These are phyloP conservation scores for Heliconius charithonia DNA, from an alignment of 2,888 invertebrate genomes.

Conservation along the genomic window DNA sequence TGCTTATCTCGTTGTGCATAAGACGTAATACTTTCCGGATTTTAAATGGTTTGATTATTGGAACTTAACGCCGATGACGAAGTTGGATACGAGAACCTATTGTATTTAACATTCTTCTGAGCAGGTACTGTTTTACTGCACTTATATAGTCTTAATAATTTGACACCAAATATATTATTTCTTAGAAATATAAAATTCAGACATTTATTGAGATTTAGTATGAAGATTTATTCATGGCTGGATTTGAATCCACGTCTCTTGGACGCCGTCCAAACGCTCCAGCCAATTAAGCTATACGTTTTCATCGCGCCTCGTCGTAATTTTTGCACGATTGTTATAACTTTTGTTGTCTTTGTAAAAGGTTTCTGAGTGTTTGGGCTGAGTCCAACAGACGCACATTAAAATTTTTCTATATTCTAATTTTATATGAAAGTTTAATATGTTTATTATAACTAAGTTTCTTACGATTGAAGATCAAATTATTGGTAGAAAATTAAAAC, in stretches of 20 bases:
- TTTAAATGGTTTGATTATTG: no score
- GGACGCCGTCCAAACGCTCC: neutral
- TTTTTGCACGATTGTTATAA: slow-evolving; percentile 1
- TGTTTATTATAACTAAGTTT: neutral
- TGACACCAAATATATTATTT: neutral
- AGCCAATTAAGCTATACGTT: slow-evolving; percentile 10
- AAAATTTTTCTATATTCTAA: neutral
- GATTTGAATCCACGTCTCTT: slow-evolving; percentile 11
- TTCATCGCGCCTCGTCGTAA: neutral
- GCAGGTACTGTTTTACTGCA: neutral
- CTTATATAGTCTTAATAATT: neutral
- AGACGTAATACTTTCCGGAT: no score
- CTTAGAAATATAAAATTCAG: neutral
- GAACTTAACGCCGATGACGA: no score
- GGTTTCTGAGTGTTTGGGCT: neutral
- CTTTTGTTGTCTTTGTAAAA: neutral
- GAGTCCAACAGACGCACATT: neutral
- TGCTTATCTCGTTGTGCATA: neutral
- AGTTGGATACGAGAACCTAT: no score
- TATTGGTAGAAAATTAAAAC: neutral
- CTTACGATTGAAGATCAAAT: neutral
- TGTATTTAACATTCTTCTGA: neutral
- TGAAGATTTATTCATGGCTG: slow-evolving; percentile 7
- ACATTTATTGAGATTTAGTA: neutral
- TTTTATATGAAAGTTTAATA: neutral